Conservation (phyloP, 2,113 vertebrate species). For the Aspidoscelis tigris region DNA sequence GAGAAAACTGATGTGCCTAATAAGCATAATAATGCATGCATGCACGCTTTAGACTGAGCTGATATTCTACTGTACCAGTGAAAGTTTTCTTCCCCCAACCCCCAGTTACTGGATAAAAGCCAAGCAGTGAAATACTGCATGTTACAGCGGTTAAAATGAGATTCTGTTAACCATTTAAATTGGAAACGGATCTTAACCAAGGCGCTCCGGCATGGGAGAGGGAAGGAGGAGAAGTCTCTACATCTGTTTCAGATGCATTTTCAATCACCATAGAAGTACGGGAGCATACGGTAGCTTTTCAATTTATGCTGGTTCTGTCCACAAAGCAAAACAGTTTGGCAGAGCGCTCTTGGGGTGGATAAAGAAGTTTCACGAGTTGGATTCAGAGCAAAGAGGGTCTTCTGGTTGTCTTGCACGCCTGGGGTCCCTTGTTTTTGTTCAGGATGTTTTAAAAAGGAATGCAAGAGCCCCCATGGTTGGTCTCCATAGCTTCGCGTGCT, state of each 20-base stretch:
- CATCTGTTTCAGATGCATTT: conserved; percentile 26
- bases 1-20: conserved; percentile 20
- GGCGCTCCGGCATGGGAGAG: conserved; percentile 15
- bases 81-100: background rate
- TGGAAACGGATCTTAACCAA: conserved; percentile 45
- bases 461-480: background rate
- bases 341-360: background rate
- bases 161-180: conserved; percentile 25
- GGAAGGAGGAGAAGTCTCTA: conserved; percentile 23
- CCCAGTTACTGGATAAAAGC: background rate
- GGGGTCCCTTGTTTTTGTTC: background rate
- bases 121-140: conserved; percentile 24
- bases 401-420: background rate
- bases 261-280: conserved; percentile 13
- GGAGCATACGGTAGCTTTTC: conserved; percentile 16
- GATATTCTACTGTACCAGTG: background rate
- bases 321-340: background rate
- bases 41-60: background rate
- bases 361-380: background rate
- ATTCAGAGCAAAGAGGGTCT: background rate
- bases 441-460: background rate
- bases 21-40: conserved; percentile 18
- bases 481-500: background rate
- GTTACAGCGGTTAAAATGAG: conserved; percentile 28
- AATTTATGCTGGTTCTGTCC: background rate